phyloP scores from a whole-genome alignment of 2,888 invertebrate species.

The Caenorhabditis afra region DNA sequence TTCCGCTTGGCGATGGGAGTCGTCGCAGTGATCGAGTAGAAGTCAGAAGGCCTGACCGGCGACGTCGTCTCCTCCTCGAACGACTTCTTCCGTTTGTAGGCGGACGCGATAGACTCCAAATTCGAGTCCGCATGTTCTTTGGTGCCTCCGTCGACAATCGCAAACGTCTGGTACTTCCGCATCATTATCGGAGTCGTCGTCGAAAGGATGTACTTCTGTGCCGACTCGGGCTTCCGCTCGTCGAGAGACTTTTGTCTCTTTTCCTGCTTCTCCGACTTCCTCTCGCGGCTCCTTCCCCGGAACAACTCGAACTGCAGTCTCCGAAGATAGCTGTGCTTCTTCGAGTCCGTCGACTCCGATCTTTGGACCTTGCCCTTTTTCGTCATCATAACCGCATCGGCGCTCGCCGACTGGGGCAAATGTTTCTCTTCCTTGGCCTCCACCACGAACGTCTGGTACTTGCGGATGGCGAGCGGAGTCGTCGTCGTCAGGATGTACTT shows the following conservation, averaged over 20 bases:
- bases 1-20: conserved; percentile 48
- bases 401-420: conserved; percentile 31
- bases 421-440: conserved; percentile 50
- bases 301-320: conserved; percentile 59
- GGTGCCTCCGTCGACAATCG: conserved; percentile 44
- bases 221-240: conserved; percentile 54
- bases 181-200: conserved; percentile 60
- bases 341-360: conserved; percentile 53
- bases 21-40: conserved; percentile 60
- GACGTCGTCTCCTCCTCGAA: conserved; percentile 48
- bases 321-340: conserved; percentile 59
- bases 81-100: conserved; percentile 31
- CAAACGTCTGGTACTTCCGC: conserved; percentile 63
- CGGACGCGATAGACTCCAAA: conserved; percentile 33
- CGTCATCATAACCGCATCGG: conserved; percentile 45
- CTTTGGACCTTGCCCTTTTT: conserved; percentile 45
- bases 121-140: conserved; percentile 21
- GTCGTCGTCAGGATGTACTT: conserved; percentile 63
- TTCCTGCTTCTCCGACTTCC: conserved; percentile 44
- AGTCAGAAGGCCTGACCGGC: conserved; percentile 45
- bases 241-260: conserved; percentile 57
- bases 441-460: conserved; percentile 65
- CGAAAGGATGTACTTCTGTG: conserved; percentile 58
- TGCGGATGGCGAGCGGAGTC: conserved; percentile 63
- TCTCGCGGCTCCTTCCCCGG: conserved; percentile 55